Percentiles rank a stretch among this genome's conserved stretches.
Conservation (phyloP, 2,888 invertebrate genomes). For the Elegia similella region DNA sequence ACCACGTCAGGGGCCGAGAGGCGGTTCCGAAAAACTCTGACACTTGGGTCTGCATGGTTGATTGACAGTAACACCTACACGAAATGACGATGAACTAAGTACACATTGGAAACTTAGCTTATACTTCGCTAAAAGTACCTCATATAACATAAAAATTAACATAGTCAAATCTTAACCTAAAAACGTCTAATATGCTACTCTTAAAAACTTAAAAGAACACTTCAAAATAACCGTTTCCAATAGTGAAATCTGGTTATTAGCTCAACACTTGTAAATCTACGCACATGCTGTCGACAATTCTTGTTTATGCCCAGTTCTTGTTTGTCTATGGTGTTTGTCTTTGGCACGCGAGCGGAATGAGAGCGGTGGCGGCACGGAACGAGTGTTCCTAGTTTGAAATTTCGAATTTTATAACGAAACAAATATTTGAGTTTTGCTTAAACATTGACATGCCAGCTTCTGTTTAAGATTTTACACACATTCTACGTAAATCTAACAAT, state of each 20-base stretch:
- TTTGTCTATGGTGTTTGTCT: conserved; percentile 22
- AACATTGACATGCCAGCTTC: conserved; percentile 12
- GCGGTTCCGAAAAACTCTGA: no score
- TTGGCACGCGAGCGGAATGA: conserved; percentile 28
- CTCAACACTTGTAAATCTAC: conserved; percentile 24
- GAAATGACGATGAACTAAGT: no score
- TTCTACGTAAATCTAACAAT: not conserved
- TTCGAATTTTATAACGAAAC: conserved; percentile 22
- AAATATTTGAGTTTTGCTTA: conserved; percentile 18
- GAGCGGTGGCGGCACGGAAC: conserved; percentile 17
- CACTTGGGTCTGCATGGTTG: no score
- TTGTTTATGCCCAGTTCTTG: conserved; percentile 17
- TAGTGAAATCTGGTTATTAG: conserved; percentile 20
- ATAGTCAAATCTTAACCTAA: not conserved
- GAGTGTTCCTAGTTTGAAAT: conserved; percentile 23
- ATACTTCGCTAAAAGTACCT: not conserved
- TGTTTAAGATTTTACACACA: conserved; percentile 10
- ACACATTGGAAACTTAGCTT: not conserved
- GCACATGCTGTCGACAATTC: conserved; percentile 27
- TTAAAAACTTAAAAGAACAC: conserved; percentile 3
- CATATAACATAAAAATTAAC: not conserved
- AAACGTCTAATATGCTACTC: conserved; percentile 8
- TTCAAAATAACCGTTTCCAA: conserved; percentile 16
- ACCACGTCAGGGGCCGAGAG: no score
- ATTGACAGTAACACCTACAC: no score